Percentiles rank a stretch among this genome's conserved stretches.
Conservation (phyloP, 2,888 invertebrate species). For the Stenchaetothrips biformis region DNA sequence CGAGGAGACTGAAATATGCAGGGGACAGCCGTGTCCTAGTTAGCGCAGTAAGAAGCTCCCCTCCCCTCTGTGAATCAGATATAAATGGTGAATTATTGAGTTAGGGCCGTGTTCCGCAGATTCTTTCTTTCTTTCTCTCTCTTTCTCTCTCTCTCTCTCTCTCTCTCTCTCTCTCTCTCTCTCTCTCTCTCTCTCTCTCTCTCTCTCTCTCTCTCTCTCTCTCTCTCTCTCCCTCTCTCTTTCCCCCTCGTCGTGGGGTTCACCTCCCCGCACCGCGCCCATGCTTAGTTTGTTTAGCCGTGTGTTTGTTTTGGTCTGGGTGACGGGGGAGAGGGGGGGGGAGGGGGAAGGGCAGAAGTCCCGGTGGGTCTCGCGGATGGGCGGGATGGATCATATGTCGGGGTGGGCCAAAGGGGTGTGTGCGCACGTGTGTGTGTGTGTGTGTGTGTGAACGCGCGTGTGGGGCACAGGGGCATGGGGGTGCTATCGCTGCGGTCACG, state of each 20-base stretch:
- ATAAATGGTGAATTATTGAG: constrained; percentile 21
- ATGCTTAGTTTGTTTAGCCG: constrained; percentile 15
- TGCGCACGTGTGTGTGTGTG: background rate
- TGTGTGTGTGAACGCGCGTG: background rate
- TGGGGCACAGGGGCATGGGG: background rate
- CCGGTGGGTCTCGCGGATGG: background rate
- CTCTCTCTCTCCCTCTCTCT: too few species aligned
- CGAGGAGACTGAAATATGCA: background rate
- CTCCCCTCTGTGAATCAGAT: constrained; percentile 20
- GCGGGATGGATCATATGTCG: background rate
- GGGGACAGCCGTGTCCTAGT: too few species aligned
- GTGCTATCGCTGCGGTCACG: too few species aligned
- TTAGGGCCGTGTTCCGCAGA: background rate
- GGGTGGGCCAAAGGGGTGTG: constrained; percentile 3
- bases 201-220: too few species aligned
- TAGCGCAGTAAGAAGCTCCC: background rate
- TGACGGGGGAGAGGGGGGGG: background rate
- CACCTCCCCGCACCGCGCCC: background rate
- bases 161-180: background rate
- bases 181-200: background rate
- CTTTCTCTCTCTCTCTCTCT: background rate
- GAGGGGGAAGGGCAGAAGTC: background rate
- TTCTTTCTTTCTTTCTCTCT: background rate
- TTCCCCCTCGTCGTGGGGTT: background rate
- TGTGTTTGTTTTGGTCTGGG: constrained; percentile 23